Conservation (phyloP, 2,797 vertebrate species). For the Labroides dimidiatus region DNA sequence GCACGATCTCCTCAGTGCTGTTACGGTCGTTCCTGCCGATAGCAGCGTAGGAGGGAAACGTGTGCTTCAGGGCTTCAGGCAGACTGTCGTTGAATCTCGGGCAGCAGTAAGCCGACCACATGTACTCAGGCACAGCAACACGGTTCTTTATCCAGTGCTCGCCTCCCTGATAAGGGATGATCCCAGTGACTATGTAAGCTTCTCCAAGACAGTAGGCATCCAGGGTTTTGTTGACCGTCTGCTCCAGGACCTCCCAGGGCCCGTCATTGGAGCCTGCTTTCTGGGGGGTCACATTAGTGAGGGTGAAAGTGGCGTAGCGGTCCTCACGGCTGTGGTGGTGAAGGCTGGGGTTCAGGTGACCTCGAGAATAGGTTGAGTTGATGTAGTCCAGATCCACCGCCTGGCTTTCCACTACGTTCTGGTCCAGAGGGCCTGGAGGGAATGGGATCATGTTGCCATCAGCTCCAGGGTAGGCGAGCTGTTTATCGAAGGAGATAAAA, state of each 20-base stretch:
- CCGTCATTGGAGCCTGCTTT: constrained; percentile 71
- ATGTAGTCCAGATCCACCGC: constrained; percentile 77
- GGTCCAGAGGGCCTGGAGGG: constrained; percentile 68
- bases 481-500: background rate
- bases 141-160: constrained; percentile 75
- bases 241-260: constrained; percentile 76
- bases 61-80: constrained; percentile 44
- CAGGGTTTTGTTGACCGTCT: constrained; percentile 52
- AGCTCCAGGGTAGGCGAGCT: constrained; percentile 72
- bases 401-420: constrained; percentile 78
- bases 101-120: constrained; percentile 84
- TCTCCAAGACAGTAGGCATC: constrained; percentile 63
- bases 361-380: constrained; percentile 74
- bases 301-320: constrained; percentile 78
- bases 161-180: constrained; percentile 71
- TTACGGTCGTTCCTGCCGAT: constrained; percentile 80
- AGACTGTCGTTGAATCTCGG: constrained; percentile 66
- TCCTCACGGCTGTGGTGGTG: constrained; percentile 64
- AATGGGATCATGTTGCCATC: constrained; percentile 77
- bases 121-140: constrained; percentile 79
- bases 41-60: constrained; percentile 74
- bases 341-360: constrained; percentile 81
- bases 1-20: constrained; percentile 81
- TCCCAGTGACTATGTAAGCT: constrained; percentile 76
- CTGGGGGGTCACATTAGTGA: constrained; percentile 82